Base-by-base conservation (phyloP, 1,140 invertebrate species). In the Drosophila suzukii region DNA sequence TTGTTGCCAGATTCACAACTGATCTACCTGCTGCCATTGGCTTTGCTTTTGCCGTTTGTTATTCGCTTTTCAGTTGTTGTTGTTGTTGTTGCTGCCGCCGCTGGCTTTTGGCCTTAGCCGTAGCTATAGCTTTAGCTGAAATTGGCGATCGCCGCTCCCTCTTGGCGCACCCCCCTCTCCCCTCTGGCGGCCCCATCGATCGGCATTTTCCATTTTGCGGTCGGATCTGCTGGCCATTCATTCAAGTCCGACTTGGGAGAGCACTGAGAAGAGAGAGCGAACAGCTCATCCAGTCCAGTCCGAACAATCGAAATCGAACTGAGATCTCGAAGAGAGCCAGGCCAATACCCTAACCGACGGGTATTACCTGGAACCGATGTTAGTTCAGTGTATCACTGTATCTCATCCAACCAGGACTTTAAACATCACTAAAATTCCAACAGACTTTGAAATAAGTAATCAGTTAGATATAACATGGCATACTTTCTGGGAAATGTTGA, bases 1-100 rank as follows among this genome's bases (percentile, higher is more conserved):
- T 88, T 88, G 83, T 88, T 88, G 84, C 84, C 83, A 88, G 84
- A 89, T 88, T 88, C 83, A 88, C 84, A 88, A 88, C 83, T 88
- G 83, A 88, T 88, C 83, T 88, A 88, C 83, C 83, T 88, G 82
- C 83, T 81, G 77, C 44, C 75, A 78, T 53, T 79, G 71, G 61
- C 61, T 39, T 75, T 41, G 73, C 73, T 72, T 63, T 62, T 67
- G 78, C 78, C 66, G 75, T 67, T 71, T 72, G 74, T 65, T 65
- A 61, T 65, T 65, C 61, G 49, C 43, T 59, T 20, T 68, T 51
- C 65, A 47, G 57, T 27, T 66, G 62, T 54, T 58, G 63, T 54
- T 50, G 63, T 55, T 54, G 65, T 47, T 59, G 58, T 15, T 67
- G 63, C 47, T 54, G 65, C 47, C 55, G 56, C 60, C 60, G 68